A percentile compares a stretch with the other conserved stretches of the same genome.
Evolutionary conservation across 1,140 invertebrate species (phyloP).

Genomic region (Leptinotarsa undecemlineata): DNA sequence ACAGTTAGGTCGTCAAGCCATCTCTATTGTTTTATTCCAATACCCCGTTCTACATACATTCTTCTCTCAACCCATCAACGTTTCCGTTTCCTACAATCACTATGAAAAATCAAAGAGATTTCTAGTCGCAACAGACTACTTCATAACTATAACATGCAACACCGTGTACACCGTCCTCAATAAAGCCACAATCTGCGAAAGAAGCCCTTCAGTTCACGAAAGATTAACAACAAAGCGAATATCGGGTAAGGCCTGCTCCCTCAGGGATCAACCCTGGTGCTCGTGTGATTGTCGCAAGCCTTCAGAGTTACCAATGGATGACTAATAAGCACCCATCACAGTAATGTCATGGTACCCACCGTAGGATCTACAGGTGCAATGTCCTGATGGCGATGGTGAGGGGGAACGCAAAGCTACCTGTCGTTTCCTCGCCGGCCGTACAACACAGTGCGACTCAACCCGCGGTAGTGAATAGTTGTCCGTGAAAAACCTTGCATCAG

Average conservation of each 20-base stretch:
- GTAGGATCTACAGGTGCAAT: slow-evolving; percentile 49
- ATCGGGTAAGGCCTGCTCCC: background rate
- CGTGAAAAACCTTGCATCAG: background rate
- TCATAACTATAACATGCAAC: background rate
- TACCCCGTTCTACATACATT: too few relatives aligned
- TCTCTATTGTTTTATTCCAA: too few relatives aligned
- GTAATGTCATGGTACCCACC: slow-evolving; percentile 50
- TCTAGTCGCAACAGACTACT: too few relatives aligned
- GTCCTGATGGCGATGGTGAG: slow-evolving; percentile 42
- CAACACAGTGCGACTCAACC: slow-evolving; percentile 46
- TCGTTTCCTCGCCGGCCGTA: slow-evolving; percentile 42
- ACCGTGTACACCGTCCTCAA: background rate
- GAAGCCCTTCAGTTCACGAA: background rate
- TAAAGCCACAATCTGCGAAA: background rate
- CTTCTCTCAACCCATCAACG: too few relatives aligned
- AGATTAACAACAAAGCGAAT: background rate
- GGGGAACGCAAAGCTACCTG: slow-evolving; percentile 48
- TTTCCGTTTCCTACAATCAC: too few relatives aligned
- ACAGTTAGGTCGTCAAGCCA: too few relatives aligned
- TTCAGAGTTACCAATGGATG: slow-evolving; percentile 42
- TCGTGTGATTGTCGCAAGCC: slow-evolving; percentile 48
- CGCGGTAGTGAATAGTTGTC: slow-evolving; percentile 35
- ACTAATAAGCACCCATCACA: slow-evolving; percentile 51
- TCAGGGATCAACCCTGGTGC: slow-evolving; percentile 15
- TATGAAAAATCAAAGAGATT: too few relatives aligned